Evolutionary conservation across 2,797 vertebrate genomes (phyloP).

Genomic region (Sebastes trivittatus): DNA sequence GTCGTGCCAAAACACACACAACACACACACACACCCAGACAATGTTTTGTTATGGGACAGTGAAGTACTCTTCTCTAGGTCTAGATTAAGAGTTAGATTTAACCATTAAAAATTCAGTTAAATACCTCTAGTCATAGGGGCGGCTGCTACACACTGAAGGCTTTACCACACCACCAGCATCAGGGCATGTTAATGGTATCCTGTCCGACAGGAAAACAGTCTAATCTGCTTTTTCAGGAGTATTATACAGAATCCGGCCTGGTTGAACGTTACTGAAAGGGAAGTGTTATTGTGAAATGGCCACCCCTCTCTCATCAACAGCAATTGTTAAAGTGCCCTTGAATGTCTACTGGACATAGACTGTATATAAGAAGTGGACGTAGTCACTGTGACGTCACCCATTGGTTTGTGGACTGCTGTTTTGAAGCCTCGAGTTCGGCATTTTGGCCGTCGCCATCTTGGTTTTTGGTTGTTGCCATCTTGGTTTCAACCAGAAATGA

Average conservation of each 20-base stretch:
- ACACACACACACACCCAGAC: conserved; percentile 6
- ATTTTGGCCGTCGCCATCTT: too few relatives aligned
- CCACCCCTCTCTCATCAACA: neutral
- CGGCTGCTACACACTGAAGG: neutral
- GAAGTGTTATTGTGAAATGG: neutral
- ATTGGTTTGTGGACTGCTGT: too few relatives aligned
- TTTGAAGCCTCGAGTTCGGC: too few relatives aligned
- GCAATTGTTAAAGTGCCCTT: neutral
- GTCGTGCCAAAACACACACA: conserved; percentile 60
- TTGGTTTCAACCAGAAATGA: too few relatives aligned
- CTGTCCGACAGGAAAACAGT: neutral
- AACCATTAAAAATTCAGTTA: conserved; percentile 11
- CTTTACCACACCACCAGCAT: conserved; percentile 2
- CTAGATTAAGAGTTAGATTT: conserved; percentile 21
- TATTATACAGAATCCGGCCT: neutral
- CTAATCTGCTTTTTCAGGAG: neutral
- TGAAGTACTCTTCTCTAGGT: neutral
- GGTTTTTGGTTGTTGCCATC: too few relatives aligned
- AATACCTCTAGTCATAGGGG: conserved; percentile 19
- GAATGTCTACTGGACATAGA: neutral
- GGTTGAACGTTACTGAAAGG: neutral
- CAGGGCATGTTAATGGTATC: neutral
- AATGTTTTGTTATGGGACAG: conserved; percentile 22
- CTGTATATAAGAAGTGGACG: too few relatives aligned
- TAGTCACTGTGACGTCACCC: too few relatives aligned